Conservation (phyloP, 2,113 vertebrate species). For the Bubo bubo region DNA sequence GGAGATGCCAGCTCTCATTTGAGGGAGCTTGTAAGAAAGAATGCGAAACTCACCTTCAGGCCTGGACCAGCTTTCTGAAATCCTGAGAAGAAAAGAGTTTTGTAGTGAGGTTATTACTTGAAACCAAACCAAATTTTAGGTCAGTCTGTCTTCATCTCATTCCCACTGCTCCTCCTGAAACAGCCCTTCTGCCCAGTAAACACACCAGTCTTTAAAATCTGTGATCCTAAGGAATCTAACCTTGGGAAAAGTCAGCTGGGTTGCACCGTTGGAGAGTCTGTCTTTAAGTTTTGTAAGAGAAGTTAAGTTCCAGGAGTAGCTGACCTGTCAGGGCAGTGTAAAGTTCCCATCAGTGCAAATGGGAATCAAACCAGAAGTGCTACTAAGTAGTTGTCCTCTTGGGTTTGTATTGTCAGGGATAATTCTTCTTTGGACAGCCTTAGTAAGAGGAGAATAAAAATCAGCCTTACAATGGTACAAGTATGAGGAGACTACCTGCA, state of each 20-base stretch:
- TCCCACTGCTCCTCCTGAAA: neutral
- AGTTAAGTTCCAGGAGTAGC: neutral
- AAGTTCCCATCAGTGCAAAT: neutral
- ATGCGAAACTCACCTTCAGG: neutral
- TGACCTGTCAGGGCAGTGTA: neutral
- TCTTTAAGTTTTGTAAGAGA: neutral
- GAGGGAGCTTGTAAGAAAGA: neutral
- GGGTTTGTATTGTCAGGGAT: neutral
- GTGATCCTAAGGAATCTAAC: neutral
- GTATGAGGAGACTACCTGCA: neutral
- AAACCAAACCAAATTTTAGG: neutral
- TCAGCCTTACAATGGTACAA: neutral
- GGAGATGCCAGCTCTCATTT: slow-evolving; percentile 31
- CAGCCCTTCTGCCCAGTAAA: neutral
- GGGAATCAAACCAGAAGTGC: neutral
- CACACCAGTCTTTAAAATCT: neutral
- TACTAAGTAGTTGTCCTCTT: neutral
- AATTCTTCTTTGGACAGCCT: neutral
- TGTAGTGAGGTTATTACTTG: neutral
- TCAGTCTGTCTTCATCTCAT: neutral
- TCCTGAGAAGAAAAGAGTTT: neutral
- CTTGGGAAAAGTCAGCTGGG: neutral
- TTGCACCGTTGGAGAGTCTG: neutral
- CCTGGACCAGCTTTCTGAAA: neutral
- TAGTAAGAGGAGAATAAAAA: neutral